Conservation (phyloP, 1,140 invertebrate genomes). For the Scaptomyza montana region DNA sequence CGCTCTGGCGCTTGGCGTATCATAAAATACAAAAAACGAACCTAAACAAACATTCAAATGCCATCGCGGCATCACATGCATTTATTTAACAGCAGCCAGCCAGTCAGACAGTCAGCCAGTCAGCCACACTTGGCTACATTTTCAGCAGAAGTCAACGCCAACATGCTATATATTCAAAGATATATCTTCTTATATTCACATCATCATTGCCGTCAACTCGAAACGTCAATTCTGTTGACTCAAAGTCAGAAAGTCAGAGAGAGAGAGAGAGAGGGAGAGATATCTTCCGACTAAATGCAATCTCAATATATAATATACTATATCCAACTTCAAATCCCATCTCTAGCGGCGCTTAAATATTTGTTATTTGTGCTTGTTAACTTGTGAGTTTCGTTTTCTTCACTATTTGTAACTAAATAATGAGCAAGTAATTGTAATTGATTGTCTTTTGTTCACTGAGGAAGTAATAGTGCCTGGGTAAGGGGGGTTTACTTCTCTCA, state of each 20-base stretch:
- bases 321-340: neutral
- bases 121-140: constrained; percentile 64
- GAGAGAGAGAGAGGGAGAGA: no score
- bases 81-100: neutral
- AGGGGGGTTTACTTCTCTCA: constrained; percentile 29
- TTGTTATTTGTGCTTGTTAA: constrained; percentile 37
- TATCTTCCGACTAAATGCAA: neutral
- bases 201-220: constrained; percentile 64
- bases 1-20: constrained; percentile 37
- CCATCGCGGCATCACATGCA: constrained; percentile 9
- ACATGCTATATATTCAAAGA: constrained; percentile 34
- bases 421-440: constrained; percentile 62
- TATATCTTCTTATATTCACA: constrained; percentile 29
- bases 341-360: constrained; percentile 66
- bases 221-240: constrained; percentile 79
- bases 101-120: constrained; percentile 32
- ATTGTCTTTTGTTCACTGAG: constrained; percentile 53
- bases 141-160: constrained; percentile 81
- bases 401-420: constrained; percentile 3
- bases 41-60: constrained; percentile 80
- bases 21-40: constrained; percentile 11
- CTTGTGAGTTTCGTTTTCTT: constrained; percentile 50
- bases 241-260: constrained; percentile 54
- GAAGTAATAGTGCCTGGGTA: neutral
- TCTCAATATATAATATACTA: neutral